A percentile compares a stretch with the other conserved stretches of the same genome.
These are phyloP conservation scores for Solea solea DNA, from an alignment of 2,113 vertebrate genomes.

Conservation along the genomic window DNA sequence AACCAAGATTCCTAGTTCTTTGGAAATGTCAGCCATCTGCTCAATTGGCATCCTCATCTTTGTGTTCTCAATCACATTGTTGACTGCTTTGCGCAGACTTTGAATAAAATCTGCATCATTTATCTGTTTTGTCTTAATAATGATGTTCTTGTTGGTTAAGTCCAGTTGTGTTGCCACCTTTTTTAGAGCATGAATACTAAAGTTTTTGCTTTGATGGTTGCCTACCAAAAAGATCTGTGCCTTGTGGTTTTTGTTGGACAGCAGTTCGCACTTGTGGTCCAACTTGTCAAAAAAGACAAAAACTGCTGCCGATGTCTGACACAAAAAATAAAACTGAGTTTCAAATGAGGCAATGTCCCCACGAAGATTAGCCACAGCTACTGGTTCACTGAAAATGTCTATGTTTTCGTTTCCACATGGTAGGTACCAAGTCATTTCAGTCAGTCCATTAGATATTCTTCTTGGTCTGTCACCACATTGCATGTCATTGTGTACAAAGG, in stretches of 20 bases:
- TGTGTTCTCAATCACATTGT: constrained; percentile 13
- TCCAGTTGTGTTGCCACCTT: constrained; percentile 21
- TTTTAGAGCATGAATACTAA: constrained; percentile 14
- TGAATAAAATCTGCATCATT: constrained; percentile 69
- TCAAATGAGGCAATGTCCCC: constrained; percentile 75
- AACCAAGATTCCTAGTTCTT: constrained; percentile 62
- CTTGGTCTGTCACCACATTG: constrained; percentile 64
- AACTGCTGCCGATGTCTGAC: constrained; percentile 78
- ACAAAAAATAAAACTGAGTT: constrained; percentile 79
- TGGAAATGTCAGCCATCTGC: constrained; percentile 50
- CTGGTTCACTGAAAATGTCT: constrained; percentile 72
- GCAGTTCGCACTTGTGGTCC: constrained; percentile 53
- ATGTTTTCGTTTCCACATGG: constrained; percentile 72
- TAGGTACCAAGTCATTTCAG: constrained; percentile 83
- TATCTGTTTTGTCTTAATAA: constrained; percentile 54
- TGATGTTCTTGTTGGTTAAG: constrained; percentile 41
- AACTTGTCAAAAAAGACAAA: constrained; percentile 80
- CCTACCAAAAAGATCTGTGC: constrained; percentile 63
- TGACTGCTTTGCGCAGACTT: constrained; percentile 32
- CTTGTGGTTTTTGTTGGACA: constrained; percentile 59
- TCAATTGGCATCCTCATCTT: constrained; percentile 30
- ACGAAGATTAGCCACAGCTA: constrained; percentile 78
- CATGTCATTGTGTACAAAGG: constrained; percentile 77
- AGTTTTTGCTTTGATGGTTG: constrained; percentile 35
- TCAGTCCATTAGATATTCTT: constrained; percentile 80